phyloP scores from a whole-genome alignment of 2,888 invertebrate species.

The Pyralis farinalis region DNA sequence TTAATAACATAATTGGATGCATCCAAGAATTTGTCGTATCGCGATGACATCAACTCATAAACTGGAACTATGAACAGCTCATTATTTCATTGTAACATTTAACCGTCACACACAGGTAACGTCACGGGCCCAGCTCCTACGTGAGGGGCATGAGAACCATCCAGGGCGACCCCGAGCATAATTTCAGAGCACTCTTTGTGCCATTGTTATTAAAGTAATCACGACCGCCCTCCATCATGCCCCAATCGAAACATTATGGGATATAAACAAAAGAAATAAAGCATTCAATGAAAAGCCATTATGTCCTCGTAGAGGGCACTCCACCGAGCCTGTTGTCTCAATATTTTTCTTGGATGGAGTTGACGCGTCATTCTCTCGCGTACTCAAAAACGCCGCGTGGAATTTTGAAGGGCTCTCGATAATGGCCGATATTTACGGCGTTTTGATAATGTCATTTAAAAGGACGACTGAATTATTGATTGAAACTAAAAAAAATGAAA shows the following conservation, averaged over 20 bases:
- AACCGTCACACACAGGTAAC: slow-evolving; percentile 62
- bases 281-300: slow-evolving; percentile 79
- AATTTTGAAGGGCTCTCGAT: slow-evolving; percentile 74
- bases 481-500: slow-evolving; percentile 49
- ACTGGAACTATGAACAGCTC: slow-evolving; percentile 62
- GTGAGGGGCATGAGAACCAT: slow-evolving; percentile 73
- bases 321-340: slow-evolving; percentile 67
- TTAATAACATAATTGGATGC: slow-evolving; percentile 27
- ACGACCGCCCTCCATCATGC: slow-evolving; percentile 72
- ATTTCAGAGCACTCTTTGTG: slow-evolving; percentile 75
- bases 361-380: slow-evolving; percentile 73
- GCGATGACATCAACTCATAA: slow-evolving; percentile 44
- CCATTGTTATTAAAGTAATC: slow-evolving; percentile 80
- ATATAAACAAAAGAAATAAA: slow-evolving; percentile 79
- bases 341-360: slow-evolving; percentile 77
- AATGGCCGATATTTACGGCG: slow-evolving; percentile 77
- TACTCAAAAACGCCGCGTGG: slow-evolving; percentile 71
- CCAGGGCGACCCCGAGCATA: slow-evolving; percentile 66
- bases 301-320: slow-evolving; percentile 73
- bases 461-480: slow-evolving; percentile 59
- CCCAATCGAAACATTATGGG: slow-evolving; percentile 79
- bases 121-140: slow-evolving; percentile 45
- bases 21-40: slow-evolving; percentile 29
- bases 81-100: slow-evolving; percentile 72
- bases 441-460: slow-evolving; percentile 73